Evolutionary conservation across 2,888 invertebrate species (phyloP).

Genomic region (Drosophila rubida): DNA sequence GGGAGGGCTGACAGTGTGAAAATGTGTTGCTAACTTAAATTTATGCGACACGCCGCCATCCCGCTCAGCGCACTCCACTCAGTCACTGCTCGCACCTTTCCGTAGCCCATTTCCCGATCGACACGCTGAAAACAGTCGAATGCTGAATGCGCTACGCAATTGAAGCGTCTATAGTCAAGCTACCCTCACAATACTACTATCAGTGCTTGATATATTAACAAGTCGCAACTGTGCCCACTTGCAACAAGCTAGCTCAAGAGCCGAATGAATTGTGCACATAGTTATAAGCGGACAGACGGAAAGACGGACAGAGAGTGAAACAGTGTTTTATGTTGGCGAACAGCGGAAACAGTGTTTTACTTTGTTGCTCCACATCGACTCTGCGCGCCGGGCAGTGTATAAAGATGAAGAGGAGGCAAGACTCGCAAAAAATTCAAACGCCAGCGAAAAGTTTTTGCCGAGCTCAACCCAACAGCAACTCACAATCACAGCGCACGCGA

Average conservation of each 20-base stretch:
- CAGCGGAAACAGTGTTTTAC: too few species aligned
- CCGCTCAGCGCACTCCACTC: not conserved
- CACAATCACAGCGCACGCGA: slow-evolving; percentile 21
- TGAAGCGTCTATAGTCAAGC: too few species aligned
- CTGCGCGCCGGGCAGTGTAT: not conserved
- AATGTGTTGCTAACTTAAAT: slow-evolving; percentile 79
- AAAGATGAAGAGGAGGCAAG: slow-evolving; percentile 36
- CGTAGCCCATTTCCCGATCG: not conserved
- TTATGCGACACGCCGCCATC: slow-evolving; percentile 71
- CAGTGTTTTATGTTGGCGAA: too few species aligned
- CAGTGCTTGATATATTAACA: too few species aligned
- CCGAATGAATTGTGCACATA: too few species aligned
- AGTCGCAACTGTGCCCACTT: too few species aligned
- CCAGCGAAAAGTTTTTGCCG: slow-evolving; percentile 71
- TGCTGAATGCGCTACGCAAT: not conserved
- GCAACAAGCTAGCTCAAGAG: too few species aligned
- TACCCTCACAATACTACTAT: too few species aligned
- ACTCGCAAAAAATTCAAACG: slow-evolving; percentile 79
- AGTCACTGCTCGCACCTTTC: not conserved
- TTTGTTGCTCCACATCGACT: too few species aligned
- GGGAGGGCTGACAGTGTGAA: slow-evolving; percentile 60
- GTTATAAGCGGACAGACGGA: too few species aligned
- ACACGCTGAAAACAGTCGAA: not conserved
- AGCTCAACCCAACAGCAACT: slow-evolving; percentile 58
- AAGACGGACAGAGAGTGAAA: too few species aligned